Evolutionary conservation across 2,113 vertebrate genomes (phyloP), one percentile per base, ranked within the genome.

Genomic region (Gallinago jamesoni): DNA sequence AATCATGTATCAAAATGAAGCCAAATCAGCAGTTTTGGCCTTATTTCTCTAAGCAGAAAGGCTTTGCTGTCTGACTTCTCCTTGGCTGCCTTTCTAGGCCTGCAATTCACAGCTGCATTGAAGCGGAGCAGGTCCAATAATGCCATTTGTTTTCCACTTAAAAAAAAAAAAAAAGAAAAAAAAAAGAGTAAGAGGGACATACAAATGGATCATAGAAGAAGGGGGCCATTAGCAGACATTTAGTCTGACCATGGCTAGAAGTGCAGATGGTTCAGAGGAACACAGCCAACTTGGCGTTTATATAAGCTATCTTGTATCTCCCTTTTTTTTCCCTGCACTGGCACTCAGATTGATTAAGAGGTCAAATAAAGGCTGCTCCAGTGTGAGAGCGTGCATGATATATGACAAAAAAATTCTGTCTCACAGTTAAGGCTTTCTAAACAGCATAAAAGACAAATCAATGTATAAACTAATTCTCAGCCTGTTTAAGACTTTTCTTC

Each of bases 301-400:
- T 86, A 39, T 96, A 97, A 97, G 85, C 89, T 97, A 95, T 97
- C 93, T 52, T 73, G 37, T 90, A 96, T 97, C 97, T 98, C 91
- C 23, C 81, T 93, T n/a, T 87, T 90, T 96, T 97, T 70, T 97
- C 84, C 35, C 83, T 93, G 59, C 84, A 83, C 90, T 86, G 94
- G 95, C 94, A 97, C 92, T 96, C 60, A 70, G 94, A 95, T 98
- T 98, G 98, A 98, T 98, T 97, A 98, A 98, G 97, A 98, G 98
- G 98, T 98, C 97, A 98, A 97, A 96, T 94, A 97, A 97, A 98
- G 98, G 97, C 97, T 97, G 92, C 89, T 82, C 86, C 89, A 93
- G 91, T 89, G 81, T 45, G 79, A 60, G 86, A 89, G 92, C 56
- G 37, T 74, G 50, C 94, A 95, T 96, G 97, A 98, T 97, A 89